These are phyloP conservation scores for Ommatoiulus sabulosus DNA, from an alignment of 2,888 invertebrate species.

Conservation along the genomic window DNA sequence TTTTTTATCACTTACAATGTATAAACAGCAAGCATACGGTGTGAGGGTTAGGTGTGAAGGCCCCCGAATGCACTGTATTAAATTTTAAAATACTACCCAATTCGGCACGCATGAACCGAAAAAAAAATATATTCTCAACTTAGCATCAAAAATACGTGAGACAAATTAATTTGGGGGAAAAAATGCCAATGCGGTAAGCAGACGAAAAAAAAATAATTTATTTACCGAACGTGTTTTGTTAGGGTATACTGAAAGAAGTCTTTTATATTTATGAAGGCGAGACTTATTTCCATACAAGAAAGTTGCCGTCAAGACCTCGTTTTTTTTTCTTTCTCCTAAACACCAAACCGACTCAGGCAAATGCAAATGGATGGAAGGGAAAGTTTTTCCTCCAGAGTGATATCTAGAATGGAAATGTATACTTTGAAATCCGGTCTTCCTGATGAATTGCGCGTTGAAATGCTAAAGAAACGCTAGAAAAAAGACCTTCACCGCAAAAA, in stretches of 20 bases:
- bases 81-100: neutral
- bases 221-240: neutral
- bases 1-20: too few relatives aligned
- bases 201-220: neutral
- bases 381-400: constrained; percentile 39
- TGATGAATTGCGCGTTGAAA: constrained; percentile 33
- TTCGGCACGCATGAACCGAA: neutral
- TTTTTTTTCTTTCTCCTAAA: neutral
- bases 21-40: too few relatives aligned
- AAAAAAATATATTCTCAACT: neutral
- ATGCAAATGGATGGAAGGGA: constrained; percentile 30
- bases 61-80: neutral
- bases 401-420: constrained; percentile 35
- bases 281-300: constrained; percentile 36
- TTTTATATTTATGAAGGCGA: constrained; percentile 30
- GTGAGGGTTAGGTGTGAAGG: neutral
- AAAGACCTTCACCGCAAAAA: constrained; percentile 5
- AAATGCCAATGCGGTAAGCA: neutral
- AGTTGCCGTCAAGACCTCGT: constrained; percentile 8
- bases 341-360: constrained; percentile 30
- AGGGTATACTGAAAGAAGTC: neutral
- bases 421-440: constrained; percentile 37
- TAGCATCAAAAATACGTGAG: neutral
- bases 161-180: neutral
- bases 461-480: constrained; percentile 2